Conservation (phyloP, 23 tunicate species). For the Styela plicata region DNA sequence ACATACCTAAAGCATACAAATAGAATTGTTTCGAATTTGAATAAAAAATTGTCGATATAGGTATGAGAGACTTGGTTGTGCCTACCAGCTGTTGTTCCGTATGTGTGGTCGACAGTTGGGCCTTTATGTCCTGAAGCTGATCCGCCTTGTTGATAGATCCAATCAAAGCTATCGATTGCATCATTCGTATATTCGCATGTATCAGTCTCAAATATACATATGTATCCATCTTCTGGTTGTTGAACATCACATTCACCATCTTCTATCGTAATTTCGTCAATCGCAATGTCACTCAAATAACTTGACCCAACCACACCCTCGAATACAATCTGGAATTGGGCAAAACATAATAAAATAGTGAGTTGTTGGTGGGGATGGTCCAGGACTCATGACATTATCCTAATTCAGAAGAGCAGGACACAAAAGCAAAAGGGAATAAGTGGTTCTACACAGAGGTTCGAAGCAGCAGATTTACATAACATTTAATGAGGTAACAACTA, state of each 20-base stretch:
- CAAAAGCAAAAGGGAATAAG: not conserved
- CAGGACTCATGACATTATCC: not conserved
- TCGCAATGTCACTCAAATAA: slow-evolving; percentile 56
- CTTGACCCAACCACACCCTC: slow-evolving; percentile 51
- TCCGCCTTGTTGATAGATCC: slow-evolving; percentile 38
- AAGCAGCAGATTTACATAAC: too few relatives aligned
- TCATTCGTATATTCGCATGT: slow-evolving; percentile 33
- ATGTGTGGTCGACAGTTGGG: slow-evolving; percentile 43
- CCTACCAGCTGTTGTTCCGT: slow-evolving; percentile 39
- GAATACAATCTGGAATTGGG: slow-evolving; percentile 41
- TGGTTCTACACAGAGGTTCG: too few relatives aligned
- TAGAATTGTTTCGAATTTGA: too few relatives aligned
- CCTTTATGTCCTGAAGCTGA: slow-evolving; percentile 28
- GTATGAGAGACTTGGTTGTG: too few relatives aligned
- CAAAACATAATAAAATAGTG: not conserved
- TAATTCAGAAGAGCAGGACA: not conserved
- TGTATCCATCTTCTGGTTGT: slow-evolving; percentile 8
- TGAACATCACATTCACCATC: slow-evolving; percentile 36
- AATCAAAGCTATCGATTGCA: slow-evolving; percentile 25
- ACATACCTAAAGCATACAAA: too few relatives aligned
- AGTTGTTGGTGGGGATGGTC: not conserved
- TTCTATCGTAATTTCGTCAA: slow-evolving; percentile 34
- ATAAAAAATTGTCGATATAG: too few relatives aligned
- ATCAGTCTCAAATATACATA: slow-evolving; percentile 35
- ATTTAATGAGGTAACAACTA: too few relatives aligned